These are phyloP conservation scores for Hoplodrina blanda DNA, from an alignment of 2,888 invertebrate genomes.

Conservation along the genomic window DNA sequence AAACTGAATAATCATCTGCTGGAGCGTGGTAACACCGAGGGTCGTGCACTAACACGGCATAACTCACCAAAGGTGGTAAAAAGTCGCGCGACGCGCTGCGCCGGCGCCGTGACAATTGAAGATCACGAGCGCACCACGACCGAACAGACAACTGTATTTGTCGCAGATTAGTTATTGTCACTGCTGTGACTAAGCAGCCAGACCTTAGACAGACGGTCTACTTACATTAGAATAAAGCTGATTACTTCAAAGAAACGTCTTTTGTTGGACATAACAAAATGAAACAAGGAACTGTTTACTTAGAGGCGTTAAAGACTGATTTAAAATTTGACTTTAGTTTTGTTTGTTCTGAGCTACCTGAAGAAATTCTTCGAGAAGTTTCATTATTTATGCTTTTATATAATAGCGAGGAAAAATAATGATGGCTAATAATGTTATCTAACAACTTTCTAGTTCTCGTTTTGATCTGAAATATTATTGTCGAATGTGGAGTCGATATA, in stretches of 20 bases:
- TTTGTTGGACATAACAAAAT: conserved; percentile 35
- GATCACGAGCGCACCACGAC: conserved; percentile 81
- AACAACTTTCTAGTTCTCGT: conserved; percentile 11
- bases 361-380: conserved; percentile 7
- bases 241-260: conserved; percentile 25
- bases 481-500: background rate
- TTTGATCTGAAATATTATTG: background rate
- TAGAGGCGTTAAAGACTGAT: conserved; percentile 36
- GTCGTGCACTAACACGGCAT: conserved; percentile 81
- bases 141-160: conserved; percentile 71
- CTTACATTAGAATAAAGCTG: conserved; percentile 27
- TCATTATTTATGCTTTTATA: conserved; percentile 9
- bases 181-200: conserved; percentile 51
- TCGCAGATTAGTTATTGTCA: conserved; percentile 78
- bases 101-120: conserved; percentile 75
- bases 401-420: conserved; percentile 19
- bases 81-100: conserved; percentile 78
- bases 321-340: conserved; percentile 20
- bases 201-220: conserved; percentile 28
- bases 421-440: background rate
- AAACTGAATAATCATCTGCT: conserved; percentile 46
- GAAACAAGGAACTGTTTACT: conserved; percentile 37
- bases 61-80: conserved; percentile 87
- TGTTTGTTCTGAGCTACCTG: conserved; percentile 5
- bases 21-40: conserved; percentile 69